A percentile compares a stretch with the other conserved stretches of the same genome.
These are phyloP conservation scores for Crioceris asparagi DNA, from an alignment of 2,888 invertebrate genomes.

Conservation along the genomic window DNA sequence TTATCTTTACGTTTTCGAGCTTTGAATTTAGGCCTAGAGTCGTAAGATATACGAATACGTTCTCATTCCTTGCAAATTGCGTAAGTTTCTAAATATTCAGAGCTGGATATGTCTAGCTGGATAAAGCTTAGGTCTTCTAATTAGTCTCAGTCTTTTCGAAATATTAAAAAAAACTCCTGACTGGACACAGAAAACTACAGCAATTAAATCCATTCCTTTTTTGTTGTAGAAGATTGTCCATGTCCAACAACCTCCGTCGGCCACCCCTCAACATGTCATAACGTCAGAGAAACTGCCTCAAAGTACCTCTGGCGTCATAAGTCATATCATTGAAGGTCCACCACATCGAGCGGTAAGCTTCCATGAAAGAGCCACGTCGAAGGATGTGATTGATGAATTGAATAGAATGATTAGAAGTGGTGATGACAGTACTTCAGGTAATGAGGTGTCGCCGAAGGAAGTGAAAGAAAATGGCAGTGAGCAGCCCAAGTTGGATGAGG, in stretches of 20 bases:
- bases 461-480: slow-evolving; percentile 22
- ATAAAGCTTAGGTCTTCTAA: too few species aligned
- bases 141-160: too few species aligned
- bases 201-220: not conserved
- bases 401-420: slow-evolving; percentile 53
- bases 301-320: slow-evolving; percentile 31
- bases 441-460: slow-evolving; percentile 14
- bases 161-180: too few species aligned
- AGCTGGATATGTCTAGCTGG: too few species aligned
- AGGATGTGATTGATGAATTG: slow-evolving; percentile 65
- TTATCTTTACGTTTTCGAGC: too few species aligned
- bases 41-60: too few species aligned
- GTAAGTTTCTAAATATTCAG: too few species aligned
- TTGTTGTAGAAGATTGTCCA: slow-evolving; percentile 23
- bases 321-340: slow-evolving; percentile 40
- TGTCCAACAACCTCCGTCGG: slow-evolving; percentile 21
- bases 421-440: slow-evolving; percentile 33
- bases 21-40: too few species aligned
- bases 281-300: slow-evolving; percentile 35
- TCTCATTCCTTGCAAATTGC: too few species aligned
- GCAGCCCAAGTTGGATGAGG: slow-evolving; percentile 46
- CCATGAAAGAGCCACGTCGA: slow-evolving; percentile 62
- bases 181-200: not conserved
- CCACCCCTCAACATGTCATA: slow-evolving; percentile 30
- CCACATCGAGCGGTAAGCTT: slow-evolving; percentile 53